Base-by-base conservation (phyloP, 2,888 invertebrate genomes). In the Leptura quadrifasciata region DNA sequence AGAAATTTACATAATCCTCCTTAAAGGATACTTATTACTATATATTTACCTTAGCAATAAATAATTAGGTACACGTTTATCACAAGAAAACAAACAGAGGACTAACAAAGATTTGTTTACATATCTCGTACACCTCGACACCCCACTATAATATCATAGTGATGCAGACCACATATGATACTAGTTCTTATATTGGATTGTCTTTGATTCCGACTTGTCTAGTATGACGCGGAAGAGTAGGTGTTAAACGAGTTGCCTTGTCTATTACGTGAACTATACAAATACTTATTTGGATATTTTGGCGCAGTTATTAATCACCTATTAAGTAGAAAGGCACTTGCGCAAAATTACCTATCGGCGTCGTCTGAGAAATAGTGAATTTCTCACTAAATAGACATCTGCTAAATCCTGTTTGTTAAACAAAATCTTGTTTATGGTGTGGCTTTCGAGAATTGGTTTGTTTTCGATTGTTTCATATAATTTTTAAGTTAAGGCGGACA, bases 201-300 rank as follows among this genome's bases (percentile, higher is more conserved):
- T 1, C 47, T 47, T 47, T 47, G 47, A 15, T 47, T 5, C 5
- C 20, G 12, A 57, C 10, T 57, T 57, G 21, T 20, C 1, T 18
- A 8, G 17, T 3, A 2, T 57, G 57, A 57, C 57, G 57, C 4
- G 18, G 12, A 21, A 12, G 20, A 10, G 57, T 57, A 57, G 57
- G 57, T 57, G 57, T 57, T 3, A 57, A 57, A 20, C 20, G 0
- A 57, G 57, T 57, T 21, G 21, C 2, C 10, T 57, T 18, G 54
- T 54, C 17, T 17, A 54, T 18, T 21, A 57, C 10, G 9, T 57
- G 1, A 57, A 20, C 18, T 65, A 65, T 65, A 52, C 65, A 65
- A 65, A 65, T 20, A 65, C 52, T 47, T 65, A 21, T 65, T 47
- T 39, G 39, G 65, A 47, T 65, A 47, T 65, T 52, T 65, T 17